Percentiles rank a stretch among this genome's conserved stretches.
phyloP scores from a whole-genome alignment of 1,140 invertebrate genomes.

The Maconellicoccus hirsutus region DNA sequence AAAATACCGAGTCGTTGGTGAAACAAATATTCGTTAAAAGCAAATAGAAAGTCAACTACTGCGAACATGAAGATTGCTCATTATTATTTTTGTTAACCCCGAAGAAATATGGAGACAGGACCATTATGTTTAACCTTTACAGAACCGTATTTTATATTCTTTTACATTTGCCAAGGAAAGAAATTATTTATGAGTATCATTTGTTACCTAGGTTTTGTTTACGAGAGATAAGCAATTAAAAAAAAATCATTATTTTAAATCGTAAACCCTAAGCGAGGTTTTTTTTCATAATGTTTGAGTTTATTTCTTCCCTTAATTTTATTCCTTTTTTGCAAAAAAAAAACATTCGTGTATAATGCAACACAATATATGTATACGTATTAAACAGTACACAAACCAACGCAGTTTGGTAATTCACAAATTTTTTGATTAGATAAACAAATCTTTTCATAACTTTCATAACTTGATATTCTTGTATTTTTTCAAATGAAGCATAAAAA shows the following conservation, averaged over 20 bases:
- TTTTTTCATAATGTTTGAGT: neutral
- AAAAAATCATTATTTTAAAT: neutral
- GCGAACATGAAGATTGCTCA: neutral
- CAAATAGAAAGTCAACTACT: neutral
- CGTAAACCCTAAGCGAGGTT: neutral
- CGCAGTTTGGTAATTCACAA: no score
- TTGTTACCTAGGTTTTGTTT: conserved; percentile 9
- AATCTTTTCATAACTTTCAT: no score
- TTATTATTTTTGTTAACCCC: neutral
- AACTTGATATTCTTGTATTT: no score
- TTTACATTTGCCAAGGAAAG: neutral
- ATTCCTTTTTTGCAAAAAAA: neutral
- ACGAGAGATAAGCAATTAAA: neutral
- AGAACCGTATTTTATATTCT: neutral
- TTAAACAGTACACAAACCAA: no score
- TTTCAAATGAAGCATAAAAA: no score
- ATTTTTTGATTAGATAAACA: no score
- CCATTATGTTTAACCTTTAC: neutral
- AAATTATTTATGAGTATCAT: neutral
- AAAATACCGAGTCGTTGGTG: neutral
- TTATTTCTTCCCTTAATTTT: neutral
- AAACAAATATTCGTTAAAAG: conserved; percentile 6
- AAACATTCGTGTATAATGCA: no score
- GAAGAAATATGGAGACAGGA: neutral
- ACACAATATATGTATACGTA: no score